Conservation (phyloP, 2,888 invertebrate genomes). For the Lithodes maja region DNA sequence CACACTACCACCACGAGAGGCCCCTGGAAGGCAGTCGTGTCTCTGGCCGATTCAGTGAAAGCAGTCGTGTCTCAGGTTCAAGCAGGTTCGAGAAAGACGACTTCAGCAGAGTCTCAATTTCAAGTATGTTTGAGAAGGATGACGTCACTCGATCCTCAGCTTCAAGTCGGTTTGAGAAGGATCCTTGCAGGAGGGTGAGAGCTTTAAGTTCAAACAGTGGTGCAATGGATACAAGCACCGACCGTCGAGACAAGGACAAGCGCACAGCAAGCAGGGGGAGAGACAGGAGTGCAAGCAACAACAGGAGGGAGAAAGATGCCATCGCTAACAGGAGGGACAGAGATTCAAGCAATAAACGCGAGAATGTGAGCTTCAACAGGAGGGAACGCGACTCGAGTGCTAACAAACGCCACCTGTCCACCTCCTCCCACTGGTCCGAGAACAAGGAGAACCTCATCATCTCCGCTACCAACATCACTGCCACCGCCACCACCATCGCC, state of each 20-base stretch:
- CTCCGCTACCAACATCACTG: conserved; percentile 31
- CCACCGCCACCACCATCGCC: conserved; percentile 22
- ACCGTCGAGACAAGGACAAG: conserved; percentile 24
- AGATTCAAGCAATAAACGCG: conserved; percentile 8
- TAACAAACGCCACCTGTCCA: background rate
- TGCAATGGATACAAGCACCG: background rate
- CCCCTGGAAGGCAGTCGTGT: background rate
- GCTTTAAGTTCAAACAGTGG: background rate
- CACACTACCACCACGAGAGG: background rate
- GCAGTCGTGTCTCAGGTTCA: background rate
- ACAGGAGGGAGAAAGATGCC: background rate
- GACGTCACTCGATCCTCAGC: background rate
- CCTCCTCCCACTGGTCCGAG: conserved; percentile 46
- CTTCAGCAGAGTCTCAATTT: background rate
- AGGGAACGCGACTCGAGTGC: background rate
- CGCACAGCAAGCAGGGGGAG: background rate
- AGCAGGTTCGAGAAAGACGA: background rate
- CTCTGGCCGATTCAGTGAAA: background rate
- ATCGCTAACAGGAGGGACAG: conserved; percentile 5
- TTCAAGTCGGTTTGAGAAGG: background rate
- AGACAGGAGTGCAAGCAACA: background rate
- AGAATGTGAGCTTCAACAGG: background rate
- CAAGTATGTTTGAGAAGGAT: background rate
- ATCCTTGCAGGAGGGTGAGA: conserved; percentile 31
- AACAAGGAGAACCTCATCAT: conserved; percentile 61